Conservation (phyloP, 2,113 vertebrate genomes). For the Edolisoma coerulescens region DNA sequence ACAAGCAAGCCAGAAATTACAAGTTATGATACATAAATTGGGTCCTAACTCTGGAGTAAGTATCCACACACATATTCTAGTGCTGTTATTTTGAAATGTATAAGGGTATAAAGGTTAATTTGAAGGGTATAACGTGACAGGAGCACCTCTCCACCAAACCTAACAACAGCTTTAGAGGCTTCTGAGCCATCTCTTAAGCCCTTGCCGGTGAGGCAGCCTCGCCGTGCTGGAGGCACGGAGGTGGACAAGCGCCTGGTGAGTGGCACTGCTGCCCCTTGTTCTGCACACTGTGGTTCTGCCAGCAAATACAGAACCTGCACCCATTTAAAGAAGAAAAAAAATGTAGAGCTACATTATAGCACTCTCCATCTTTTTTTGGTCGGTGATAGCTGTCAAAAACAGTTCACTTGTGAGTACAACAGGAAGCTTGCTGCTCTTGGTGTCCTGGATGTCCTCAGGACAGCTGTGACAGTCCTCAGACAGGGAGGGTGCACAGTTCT, state of each 20-base stretch:
- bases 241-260: background rate
- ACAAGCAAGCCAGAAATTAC: background rate
- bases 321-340: background rate
- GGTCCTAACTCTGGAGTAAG: background rate
- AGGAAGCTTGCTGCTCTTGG: background rate
- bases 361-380: background rate
- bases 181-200: background rate
- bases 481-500: background rate
- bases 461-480: background rate
- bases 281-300: background rate
- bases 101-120: background rate
- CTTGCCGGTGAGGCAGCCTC: background rate
- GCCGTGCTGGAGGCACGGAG: background rate
- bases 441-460: background rate
- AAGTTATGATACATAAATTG: background rate
- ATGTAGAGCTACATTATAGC: background rate
- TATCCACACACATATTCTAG: background rate
- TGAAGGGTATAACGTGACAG: background rate
- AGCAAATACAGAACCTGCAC: background rate
- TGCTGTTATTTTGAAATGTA: background rate
- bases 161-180: background rate
- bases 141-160: background rate
- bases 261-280: accelerated
- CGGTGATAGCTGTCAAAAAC: background rate
- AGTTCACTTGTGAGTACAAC: background rate